These are phyloP conservation scores for Phoenicopterus ruber DNA, from an alignment of 2,113 vertebrate species.

Conservation along the genomic window DNA sequence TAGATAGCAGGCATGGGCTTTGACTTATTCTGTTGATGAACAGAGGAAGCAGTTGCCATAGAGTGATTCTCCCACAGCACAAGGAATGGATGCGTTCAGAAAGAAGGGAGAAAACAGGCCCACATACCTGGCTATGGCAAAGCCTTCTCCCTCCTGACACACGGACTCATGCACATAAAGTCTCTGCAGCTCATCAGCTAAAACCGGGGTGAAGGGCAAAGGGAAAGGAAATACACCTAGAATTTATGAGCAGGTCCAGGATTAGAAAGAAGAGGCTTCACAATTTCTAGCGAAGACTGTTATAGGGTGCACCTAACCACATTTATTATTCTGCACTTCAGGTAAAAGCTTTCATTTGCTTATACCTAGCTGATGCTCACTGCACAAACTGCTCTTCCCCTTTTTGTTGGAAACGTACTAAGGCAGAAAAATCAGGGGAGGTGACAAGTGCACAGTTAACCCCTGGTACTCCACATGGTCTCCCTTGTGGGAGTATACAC, in stretches of 20 bases:
- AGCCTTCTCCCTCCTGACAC: neutral
- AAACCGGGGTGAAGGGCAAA: neutral
- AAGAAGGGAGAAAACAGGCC: neutral
- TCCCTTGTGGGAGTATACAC: neutral
- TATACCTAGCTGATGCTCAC: fast-evolving
- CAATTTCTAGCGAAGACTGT: neutral
- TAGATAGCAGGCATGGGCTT: neutral
- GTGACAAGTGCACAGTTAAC: neutral
- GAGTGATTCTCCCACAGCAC: fast-evolving
- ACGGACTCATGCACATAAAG: fast-evolving
- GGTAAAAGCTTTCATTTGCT: neutral
- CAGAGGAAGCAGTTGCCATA: neutral
- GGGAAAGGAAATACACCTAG: neutral
- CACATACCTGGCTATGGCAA: neutral
- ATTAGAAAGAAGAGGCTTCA: neutral
- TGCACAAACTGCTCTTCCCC: neutral
- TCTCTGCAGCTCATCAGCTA: neutral
- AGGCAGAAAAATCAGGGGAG: neutral
- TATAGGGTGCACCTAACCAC: too few relatives aligned
- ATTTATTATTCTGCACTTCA: neutral
- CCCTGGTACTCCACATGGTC: too few relatives aligned
- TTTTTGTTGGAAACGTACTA: too few relatives aligned
- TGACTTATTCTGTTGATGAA: neutral
- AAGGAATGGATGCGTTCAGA: fast-evolving
- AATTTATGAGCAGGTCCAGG: too few relatives aligned